Percentiles rank a stretch among this genome's conserved stretches.
Evolutionary conservation across 2,113 vertebrate species (phyloP).

Genomic region (Triplophysa tibetana): DNA sequence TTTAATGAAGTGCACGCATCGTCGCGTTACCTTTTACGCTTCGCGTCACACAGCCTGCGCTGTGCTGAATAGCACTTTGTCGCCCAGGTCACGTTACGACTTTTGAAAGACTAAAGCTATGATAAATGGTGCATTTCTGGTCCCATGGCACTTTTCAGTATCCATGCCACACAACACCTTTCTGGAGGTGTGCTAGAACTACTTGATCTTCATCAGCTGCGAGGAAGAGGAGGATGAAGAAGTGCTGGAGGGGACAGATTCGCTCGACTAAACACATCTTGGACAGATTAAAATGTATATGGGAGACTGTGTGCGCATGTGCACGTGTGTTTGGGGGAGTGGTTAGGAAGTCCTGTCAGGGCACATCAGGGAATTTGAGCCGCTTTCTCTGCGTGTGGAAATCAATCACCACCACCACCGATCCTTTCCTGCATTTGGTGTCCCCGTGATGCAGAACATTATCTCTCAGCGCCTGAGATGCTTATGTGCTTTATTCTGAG

Average conservation of each 20-base stretch:
- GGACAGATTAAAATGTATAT: conserved; percentile 42
- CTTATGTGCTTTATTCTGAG: neutral
- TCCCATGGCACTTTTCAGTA: no score
- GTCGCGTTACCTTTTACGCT: no score
- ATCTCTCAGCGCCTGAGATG: conserved; percentile 19
- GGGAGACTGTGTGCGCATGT: neutral
- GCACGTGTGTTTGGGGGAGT: neutral
- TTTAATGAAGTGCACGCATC: no score
- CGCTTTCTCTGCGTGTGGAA: conserved; percentile 40
- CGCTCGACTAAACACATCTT: conserved; percentile 27
- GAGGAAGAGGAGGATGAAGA: conserved; percentile 40
- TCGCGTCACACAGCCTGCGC: no score
- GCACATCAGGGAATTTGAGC: conserved; percentile 49
- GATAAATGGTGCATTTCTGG: no score
- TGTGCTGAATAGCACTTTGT: no score
- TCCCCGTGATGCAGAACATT: conserved; percentile 31
- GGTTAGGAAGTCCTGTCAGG: conserved; percentile 46
- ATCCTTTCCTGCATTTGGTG: conserved; percentile 38
- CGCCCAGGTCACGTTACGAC: no score
- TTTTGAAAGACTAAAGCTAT: no score
- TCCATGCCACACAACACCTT: neutral
- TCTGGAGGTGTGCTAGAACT: neutral
- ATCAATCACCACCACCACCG: conserved; percentile 50
- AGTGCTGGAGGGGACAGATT: conserved; percentile 47
- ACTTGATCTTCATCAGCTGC: conserved; percentile 30